phyloP scores from a whole-genome alignment of 2,888 invertebrate genomes.

The Sphaerophoria rueppellii region DNA sequence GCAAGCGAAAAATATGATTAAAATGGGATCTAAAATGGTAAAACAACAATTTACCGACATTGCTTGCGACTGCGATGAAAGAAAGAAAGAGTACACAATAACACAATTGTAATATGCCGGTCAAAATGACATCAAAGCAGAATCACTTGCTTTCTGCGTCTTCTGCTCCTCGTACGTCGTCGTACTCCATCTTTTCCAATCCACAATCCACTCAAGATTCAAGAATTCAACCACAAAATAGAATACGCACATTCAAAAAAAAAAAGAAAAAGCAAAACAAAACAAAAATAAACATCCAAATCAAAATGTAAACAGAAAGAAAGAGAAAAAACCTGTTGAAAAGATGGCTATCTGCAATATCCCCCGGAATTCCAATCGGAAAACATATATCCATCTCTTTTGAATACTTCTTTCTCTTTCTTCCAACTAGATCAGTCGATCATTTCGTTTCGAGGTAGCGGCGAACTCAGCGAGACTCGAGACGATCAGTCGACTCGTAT shows the following conservation, averaged over 20 bases:
- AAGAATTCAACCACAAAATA: constrained; percentile 59
- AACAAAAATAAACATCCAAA: constrained; percentile 17
- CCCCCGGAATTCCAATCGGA: constrained; percentile 39
- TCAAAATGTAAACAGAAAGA: constrained; percentile 66
- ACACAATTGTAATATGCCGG: constrained; percentile 65
- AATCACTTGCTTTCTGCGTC: constrained; percentile 4
- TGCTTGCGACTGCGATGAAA: constrained; percentile 19
- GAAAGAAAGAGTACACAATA: constrained; percentile 49
- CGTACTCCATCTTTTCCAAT: not conserved
- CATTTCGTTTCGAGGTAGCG: constrained; percentile 33
- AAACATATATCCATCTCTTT: constrained; percentile 16
- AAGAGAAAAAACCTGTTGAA: constrained; percentile 65
- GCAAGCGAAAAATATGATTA: constrained; percentile 61
- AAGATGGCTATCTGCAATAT: constrained; percentile 25
- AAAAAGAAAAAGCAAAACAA: constrained; percentile 62
- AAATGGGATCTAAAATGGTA: constrained; percentile 45
- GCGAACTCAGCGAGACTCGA: constrained; percentile 67
- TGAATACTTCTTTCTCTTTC: constrained; percentile 28
- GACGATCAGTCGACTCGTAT: constrained; percentile 70
- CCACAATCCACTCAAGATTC: constrained; percentile 8
- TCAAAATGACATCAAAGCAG: constrained; percentile 61
- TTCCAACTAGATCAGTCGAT: constrained; percentile 62
- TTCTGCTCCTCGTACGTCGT: not conserved
- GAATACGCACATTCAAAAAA: constrained; percentile 58
- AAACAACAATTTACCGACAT: constrained; percentile 24